A percentile compares a stretch with the other conserved stretches of the same genome.
phyloP scores from a whole-genome alignment of 2,113 vertebrate genomes.

The Sisor rabdophorus region DNA sequence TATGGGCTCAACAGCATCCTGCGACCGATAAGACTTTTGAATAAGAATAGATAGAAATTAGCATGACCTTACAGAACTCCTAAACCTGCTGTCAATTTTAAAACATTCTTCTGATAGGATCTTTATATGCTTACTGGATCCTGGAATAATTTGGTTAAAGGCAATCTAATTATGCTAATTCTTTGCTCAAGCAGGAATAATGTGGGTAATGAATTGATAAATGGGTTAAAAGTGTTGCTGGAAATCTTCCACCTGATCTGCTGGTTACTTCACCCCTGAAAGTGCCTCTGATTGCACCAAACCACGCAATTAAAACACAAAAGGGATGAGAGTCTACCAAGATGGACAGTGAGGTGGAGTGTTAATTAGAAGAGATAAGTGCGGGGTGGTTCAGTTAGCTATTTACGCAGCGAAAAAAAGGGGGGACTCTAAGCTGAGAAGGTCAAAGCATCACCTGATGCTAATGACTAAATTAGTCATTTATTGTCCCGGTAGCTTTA shows the following conservation, averaged over 20 bases:
- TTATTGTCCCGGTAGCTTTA: not conserved
- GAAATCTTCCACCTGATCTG: not conserved
- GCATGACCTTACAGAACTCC: not conserved
- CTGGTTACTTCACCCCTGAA: not conserved
- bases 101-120: not conserved
- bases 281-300: slow-evolving; percentile 11
- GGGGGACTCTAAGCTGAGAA: too few relatives aligned
- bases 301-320: not conserved
- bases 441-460: not conserved
- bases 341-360: not conserved
- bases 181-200: slow-evolving; percentile 5
- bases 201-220: slow-evolving; percentile 13
- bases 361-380: not conserved
- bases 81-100: not conserved
- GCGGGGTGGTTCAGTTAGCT: not conserved
- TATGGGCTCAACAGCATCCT: too few relatives aligned
- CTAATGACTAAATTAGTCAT: too few relatives aligned
- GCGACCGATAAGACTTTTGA: too few relatives aligned
- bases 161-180: slow-evolving; percentile 17
- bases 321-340: not conserved
- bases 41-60: not conserved
- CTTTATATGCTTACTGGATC: not conserved
- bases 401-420: not conserved
- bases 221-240: not conserved
- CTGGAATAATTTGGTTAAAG: slow-evolving; percentile 16